Percentiles rank a stretch among this genome's conserved stretches.
phyloP scores from a whole-genome alignment of 53 echinoderm and acorn worm genomes.

The Hippasteria phrygiana region DNA sequence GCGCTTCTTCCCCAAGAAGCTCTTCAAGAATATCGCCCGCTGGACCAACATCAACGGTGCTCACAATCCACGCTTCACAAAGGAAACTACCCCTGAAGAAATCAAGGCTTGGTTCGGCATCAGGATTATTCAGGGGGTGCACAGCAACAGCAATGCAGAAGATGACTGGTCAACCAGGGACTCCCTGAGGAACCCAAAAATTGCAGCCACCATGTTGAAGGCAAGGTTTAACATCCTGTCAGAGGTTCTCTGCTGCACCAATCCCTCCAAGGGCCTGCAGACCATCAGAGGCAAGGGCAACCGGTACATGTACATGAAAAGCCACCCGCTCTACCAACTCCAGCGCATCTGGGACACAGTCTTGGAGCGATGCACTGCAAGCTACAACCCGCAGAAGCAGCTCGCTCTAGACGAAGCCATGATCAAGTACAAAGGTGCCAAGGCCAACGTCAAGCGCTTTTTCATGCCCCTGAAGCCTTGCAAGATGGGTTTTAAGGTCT shows the following conservation, averaged over 20 bases:
- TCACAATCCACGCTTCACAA: neutral
- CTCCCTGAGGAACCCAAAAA: no score
- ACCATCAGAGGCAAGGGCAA: neutral
- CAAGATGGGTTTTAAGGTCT: no score
- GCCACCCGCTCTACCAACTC: constrained; percentile 2
- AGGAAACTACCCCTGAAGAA: constrained; percentile 25
- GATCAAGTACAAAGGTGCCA: constrained; percentile 4
- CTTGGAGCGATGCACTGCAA: neutral
- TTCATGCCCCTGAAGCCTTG: no score
- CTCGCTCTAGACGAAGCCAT: constrained; percentile 46
- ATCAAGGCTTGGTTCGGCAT: no score
- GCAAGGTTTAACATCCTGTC: no score
- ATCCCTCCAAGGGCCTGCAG: constrained; percentile 23
- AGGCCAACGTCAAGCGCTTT: no score
- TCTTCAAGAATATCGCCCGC: constrained; percentile 31
- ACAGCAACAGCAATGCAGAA: no score
- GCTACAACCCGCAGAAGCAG: constrained; percentile 17
- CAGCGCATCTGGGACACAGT: constrained; percentile 50
- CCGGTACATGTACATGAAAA: no score
- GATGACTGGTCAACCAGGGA: no score
- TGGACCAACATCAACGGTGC: constrained; percentile 8
- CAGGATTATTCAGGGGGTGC: no score
- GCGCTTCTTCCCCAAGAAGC: constrained; percentile 22
- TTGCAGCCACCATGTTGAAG: no score
- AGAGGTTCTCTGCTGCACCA: no score